These are phyloP conservation scores for Xenopus laevis DNA, from an alignment of 2,113 vertebrate genomes.

Conservation along the genomic window DNA sequence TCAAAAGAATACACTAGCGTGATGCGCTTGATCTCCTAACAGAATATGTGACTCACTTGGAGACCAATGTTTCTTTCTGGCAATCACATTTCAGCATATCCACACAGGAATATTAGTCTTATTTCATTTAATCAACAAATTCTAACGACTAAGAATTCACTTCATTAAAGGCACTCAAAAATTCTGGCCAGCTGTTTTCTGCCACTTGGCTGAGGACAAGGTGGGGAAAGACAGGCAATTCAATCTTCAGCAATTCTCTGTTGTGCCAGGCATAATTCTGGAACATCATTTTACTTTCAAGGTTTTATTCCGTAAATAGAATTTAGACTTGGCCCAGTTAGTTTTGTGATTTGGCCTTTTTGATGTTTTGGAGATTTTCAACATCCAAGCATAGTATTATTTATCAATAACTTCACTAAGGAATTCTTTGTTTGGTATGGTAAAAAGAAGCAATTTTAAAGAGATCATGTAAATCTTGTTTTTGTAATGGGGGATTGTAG, in stretches of 20 bases:
- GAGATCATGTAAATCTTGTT: background rate
- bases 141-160: slow-evolving; percentile 68
- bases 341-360: slow-evolving; percentile 11
- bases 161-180: slow-evolving; percentile 85
- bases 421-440: background rate
- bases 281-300: slow-evolving; percentile 62
- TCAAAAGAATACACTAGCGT: slow-evolving; percentile 28
- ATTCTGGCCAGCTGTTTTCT: slow-evolving; percentile 89
- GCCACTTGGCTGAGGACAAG: slow-evolving; percentile 74
- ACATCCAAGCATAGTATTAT: background rate
- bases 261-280: slow-evolving; percentile 64
- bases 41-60: slow-evolving; percentile 46
- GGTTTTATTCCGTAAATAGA: slow-evolving; percentile 57
- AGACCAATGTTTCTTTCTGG: slow-evolving; percentile 52
- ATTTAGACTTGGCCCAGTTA: slow-evolving; percentile 37
- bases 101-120: slow-evolving; percentile 82
- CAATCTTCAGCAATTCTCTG: slow-evolving; percentile 65
- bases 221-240: slow-evolving; percentile 78
- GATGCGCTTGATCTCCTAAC: slow-evolving; percentile 1
- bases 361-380: slow-evolving; percentile 21
- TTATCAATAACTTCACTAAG: background rate
- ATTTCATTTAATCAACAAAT: slow-evolving; percentile 82
- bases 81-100: slow-evolving; percentile 65
- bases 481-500: background rate
- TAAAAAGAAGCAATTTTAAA: too few relatives aligned